These are phyloP conservation scores for Agonopterix heracliana DNA, from an alignment of 2,888 invertebrate genomes.

Conservation along the genomic window DNA sequence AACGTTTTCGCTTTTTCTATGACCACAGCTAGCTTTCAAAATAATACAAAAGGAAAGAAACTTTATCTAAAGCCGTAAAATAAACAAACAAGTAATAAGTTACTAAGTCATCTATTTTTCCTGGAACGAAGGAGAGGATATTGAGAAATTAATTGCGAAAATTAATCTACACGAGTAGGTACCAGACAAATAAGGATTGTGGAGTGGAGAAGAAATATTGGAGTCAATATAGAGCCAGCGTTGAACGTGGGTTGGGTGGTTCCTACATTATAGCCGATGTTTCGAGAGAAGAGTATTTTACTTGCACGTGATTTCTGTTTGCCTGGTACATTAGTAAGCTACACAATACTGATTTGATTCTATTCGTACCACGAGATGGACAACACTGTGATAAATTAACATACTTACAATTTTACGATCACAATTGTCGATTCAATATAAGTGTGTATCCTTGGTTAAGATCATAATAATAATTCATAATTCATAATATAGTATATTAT, in stretches of 20 bases:
- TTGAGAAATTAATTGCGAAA: constrained; percentile 9
- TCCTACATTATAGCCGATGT: constrained; percentile 5
- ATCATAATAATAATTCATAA: too few relatives aligned
- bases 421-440: too few relatives aligned
- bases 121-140: neutral
- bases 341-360: too few relatives aligned
- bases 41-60: neutral
- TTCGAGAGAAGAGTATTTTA: neutral
- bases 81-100: too few relatives aligned
- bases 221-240: constrained; percentile 6
- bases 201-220: constrained; percentile 7
- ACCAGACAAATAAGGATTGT: constrained; percentile 5
- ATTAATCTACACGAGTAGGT: constrained; percentile 5
- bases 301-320: constrained; percentile 2
- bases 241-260: constrained; percentile 1
- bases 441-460: too few relatives aligned
- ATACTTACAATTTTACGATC: too few relatives aligned
- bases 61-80: neutral
- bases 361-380: too few relatives aligned
- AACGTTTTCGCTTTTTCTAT: too few relatives aligned
- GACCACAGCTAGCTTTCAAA: too few relatives aligned
- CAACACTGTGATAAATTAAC: too few relatives aligned
- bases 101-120: neutral
- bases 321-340: neutral
- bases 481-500: too few relatives aligned